These are phyloP conservation scores for Augiades crinisus DNA, from an alignment of 2,888 invertebrate species.

Conservation along the genomic window DNA sequence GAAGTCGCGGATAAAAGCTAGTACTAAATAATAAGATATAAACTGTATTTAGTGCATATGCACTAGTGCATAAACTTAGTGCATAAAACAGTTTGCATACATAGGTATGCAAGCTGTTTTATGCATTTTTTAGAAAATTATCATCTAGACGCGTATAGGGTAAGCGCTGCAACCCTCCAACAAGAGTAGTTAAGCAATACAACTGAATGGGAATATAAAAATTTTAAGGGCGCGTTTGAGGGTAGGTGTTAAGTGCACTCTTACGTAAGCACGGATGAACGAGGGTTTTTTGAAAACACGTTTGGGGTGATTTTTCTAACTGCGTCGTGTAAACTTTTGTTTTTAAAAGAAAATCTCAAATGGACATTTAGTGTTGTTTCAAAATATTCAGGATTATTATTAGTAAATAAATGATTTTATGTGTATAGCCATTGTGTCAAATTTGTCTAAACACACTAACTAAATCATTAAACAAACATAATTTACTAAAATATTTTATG, in stretches of 20 bases:
- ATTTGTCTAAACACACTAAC: no score
- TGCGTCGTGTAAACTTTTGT: background rate
- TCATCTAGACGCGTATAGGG: background rate
- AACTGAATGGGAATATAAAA: conserved; percentile 15
- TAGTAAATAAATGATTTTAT: no score
- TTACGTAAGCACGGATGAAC: conserved; percentile 15
- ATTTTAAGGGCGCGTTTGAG: conserved; percentile 17
- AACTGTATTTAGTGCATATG: no score
- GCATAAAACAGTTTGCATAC: no score
- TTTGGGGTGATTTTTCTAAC: conserved; percentile 3
- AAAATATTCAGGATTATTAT: no score
- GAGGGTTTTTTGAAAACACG: conserved; percentile 11
- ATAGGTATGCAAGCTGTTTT: background rate
- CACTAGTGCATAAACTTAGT: no score
- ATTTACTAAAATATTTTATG: no score
- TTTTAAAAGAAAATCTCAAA: background rate
- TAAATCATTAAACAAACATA: no score
- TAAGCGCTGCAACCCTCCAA: conserved; percentile 8
- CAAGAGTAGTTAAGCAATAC: conserved; percentile 17
- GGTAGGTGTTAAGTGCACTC: conserved; percentile 25
- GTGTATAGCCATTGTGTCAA: no score
- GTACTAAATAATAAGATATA: no score
- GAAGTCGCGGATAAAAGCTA: no score
- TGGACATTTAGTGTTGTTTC: no score
- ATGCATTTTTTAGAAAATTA: background rate